These are phyloP conservation scores for Habropoda laboriosa DNA, from an alignment of 1,140 invertebrate species.

Conservation along the genomic window DNA sequence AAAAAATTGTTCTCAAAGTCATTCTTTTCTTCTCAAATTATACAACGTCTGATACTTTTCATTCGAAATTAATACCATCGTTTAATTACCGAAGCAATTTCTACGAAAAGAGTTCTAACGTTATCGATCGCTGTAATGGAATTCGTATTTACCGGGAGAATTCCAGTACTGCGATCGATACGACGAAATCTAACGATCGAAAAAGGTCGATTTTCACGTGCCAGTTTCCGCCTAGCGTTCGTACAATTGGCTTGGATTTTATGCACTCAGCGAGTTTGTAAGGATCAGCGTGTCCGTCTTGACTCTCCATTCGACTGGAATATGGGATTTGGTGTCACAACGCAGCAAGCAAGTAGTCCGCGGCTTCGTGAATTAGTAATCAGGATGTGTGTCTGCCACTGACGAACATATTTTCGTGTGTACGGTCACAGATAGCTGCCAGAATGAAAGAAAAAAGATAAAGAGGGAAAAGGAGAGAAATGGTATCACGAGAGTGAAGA, in stretches of 20 bases:
- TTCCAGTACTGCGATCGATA: no score
- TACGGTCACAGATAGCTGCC: neutral
- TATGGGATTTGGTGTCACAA: slow-evolving; percentile 82
- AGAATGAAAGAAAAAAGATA: neutral
- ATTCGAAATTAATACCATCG: no score
- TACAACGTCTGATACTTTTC: no score
- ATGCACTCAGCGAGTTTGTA: slow-evolving; percentile 16
- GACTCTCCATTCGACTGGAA: slow-evolving; percentile 71
- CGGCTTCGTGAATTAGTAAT: slow-evolving; percentile 80
- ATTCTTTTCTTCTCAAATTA: no score
- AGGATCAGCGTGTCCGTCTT: slow-evolving; percentile 59
- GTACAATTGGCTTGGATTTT: slow-evolving; percentile 2
- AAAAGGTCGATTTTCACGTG: no score
- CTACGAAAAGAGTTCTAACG: no score
- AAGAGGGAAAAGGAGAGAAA: neutral
- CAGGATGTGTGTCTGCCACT: slow-evolving; percentile 74
- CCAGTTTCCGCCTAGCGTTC: neutral
- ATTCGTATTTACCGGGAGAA: no score
- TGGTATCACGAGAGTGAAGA: neutral
- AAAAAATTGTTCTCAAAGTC: no score
- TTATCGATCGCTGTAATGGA: no score
- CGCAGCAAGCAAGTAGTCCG: slow-evolving; percentile 78
- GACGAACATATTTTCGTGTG: slow-evolving; percentile 56
- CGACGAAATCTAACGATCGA: no score
- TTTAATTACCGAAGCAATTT: no score